These are phyloP conservation scores for Silvanus unidentatus DNA, from an alignment of 2,888 invertebrate species.

Conservation along the genomic window DNA sequence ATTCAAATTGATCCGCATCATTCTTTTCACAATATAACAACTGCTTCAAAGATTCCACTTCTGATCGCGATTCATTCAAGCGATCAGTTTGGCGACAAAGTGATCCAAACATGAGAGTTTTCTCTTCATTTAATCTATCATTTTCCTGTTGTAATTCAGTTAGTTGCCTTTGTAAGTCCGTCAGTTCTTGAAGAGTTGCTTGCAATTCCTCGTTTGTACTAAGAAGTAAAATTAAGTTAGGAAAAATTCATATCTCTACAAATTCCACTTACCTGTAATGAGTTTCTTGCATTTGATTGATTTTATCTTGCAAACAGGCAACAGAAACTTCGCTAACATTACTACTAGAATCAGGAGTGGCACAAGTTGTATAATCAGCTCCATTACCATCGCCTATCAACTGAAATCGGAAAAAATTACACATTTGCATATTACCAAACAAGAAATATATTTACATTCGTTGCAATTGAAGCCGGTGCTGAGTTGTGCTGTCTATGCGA, in stretches of 20 bases:
- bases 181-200: constrained; percentile 87
- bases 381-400: constrained; percentile 33
- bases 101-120: constrained; percentile 82
- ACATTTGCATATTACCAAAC: too few relatives aligned
- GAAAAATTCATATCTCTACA: too few relatives aligned
- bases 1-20: constrained; percentile 50
- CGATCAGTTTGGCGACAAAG: constrained; percentile 89
- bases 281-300: constrained; percentile 88
- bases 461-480: constrained; percentile 72
- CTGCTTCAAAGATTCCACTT: constrained; percentile 79
- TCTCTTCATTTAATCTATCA: constrained; percentile 81
- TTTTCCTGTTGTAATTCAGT: constrained; percentile 84
- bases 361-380: constrained; percentile 59
- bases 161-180: constrained; percentile 82
- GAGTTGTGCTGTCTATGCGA: constrained; percentile 64
- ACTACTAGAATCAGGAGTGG: constrained; percentile 77
- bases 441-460: constrained; percentile 35
- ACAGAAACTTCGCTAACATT: constrained; percentile 85
- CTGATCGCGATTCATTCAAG: constrained; percentile 77
- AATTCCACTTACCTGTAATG: constrained; percentile 62
- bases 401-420: constrained; percentile 21
- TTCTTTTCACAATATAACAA: constrained; percentile 66
- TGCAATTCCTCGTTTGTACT: constrained; percentile 89
- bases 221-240: constrained; percentile 18
- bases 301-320: constrained; percentile 88